Conservation (phyloP, 2,113 vertebrate genomes). For the Deroptyus accipitrinus region DNA sequence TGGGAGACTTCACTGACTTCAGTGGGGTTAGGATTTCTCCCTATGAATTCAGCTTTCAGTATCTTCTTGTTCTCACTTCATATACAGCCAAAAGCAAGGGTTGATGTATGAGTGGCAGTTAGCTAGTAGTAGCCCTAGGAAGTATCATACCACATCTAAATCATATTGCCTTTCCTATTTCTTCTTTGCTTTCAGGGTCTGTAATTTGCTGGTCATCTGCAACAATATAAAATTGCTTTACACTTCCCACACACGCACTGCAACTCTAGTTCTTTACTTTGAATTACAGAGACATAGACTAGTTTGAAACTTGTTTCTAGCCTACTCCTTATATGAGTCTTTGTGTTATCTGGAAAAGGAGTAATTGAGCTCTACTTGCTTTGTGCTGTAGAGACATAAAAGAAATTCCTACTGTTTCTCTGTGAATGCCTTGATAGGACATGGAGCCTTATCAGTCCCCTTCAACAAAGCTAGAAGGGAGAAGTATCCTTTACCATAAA, state of each 20-base stretch:
- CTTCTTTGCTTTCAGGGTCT: neutral
- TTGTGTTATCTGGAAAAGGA: neutral
- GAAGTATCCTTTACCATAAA: neutral
- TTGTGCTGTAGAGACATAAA: neutral
- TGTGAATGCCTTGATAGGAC: neutral
- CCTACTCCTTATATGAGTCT: fast-evolving
- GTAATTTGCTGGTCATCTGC: neutral
- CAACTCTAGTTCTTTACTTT: neutral
- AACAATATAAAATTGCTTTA: neutral
- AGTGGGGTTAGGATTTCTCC: neutral
- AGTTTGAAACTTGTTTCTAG: neutral
- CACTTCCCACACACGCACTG: neutral
- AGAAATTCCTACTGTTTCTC: neutral
- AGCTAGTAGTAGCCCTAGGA: neutral
- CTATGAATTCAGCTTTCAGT: neutral
- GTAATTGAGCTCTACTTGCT: neutral
- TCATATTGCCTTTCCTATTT: neutral
- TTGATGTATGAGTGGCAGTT: neutral
- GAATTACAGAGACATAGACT: neutral
- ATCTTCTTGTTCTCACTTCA: neutral
- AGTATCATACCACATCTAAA: neutral
- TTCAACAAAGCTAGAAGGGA: neutral
- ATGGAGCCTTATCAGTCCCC: neutral
- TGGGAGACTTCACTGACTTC: neutral
- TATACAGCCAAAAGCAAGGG: neutral